Evolutionary conservation across 2,888 invertebrate genomes (phyloP), one percentile per base, ranked within the genome.

Genomic region (Orthonevra nobilis): DNA sequence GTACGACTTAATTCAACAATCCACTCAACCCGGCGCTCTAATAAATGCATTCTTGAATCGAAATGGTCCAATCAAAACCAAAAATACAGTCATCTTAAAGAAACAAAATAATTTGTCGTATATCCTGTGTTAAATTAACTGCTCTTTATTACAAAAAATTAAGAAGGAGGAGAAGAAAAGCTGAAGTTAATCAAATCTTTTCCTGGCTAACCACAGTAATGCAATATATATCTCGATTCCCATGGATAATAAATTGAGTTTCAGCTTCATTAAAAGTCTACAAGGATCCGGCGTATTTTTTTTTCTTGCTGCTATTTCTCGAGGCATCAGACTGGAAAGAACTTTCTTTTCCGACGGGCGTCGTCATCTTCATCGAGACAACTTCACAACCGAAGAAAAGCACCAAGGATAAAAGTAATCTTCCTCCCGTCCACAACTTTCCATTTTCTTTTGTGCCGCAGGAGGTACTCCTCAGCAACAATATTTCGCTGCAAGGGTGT

Each of bases 211-310:
- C 61, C 79, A 30, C 73, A 68, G 73, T 73, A 79, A 79, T 73
- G 66, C 66, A 79, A 79, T 79, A 68, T 73, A 79, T 66, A 56
- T 79, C 79, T 79, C 79, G 73, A 79, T 73, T 79, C 79, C 73
- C 73, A 61, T 68, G 50, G 79, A 79, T 79, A 79, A 73, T 79
- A 79, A 79, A 79, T 79, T 73, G 79, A 79, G 79, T 79, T 79
- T 79, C 61, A 40, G 73, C 73, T 79, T 79, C 79, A 79, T 79
- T 79, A 79, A 79, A 73, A 79, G 79, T 79, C 79, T 50, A 77
- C 73, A 40, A 79, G 72, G 68, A 79, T 56, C 61, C 56, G 58
- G 66, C 40, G 60, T 73, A 38, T 38, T 40, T 44, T 40, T 60
- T 23, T 28, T 60, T 36, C 28, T 44, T 50, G 38, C 15, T 5